These are phyloP conservation scores for Callipepla californica DNA, from an alignment of 2,113 vertebrate species.

Conservation along the genomic window DNA sequence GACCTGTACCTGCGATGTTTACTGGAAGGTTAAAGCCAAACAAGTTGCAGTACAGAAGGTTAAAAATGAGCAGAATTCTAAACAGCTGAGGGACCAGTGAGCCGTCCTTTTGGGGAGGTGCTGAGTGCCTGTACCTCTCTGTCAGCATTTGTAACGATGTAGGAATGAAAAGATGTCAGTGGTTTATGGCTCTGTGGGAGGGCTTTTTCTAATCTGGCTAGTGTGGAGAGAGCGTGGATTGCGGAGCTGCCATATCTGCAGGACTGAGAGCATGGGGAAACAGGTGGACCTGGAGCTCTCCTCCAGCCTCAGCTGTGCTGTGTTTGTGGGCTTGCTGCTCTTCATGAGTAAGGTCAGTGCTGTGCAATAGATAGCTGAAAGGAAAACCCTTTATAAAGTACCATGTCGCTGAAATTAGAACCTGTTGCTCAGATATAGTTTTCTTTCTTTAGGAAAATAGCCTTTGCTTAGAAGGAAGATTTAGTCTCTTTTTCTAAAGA, in stretches of 20 bases:
- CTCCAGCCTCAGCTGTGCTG: not conserved
- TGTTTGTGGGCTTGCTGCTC: not conserved
- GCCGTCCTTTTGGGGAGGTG: not conserved
- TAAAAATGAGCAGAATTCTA: not conserved
- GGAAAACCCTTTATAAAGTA: not conserved
- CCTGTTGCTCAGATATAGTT: not conserved
- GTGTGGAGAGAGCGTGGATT: not conserved
- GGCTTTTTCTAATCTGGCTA: not conserved
- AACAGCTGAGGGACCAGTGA: not conserved
- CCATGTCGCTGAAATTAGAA: not conserved
- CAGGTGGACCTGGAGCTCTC: not conserved
- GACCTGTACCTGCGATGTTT: not conserved
- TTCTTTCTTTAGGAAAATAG: not conserved
- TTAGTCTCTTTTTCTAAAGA: not conserved
- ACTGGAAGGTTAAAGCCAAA: not conserved
- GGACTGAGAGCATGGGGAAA: not conserved
- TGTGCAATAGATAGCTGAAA: not conserved
- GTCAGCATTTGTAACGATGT: not conserved
- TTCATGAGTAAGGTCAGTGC: not conserved
- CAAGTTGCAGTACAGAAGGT: not conserved
- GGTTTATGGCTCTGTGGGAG: too few relatives aligned
- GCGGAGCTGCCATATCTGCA: not conserved
- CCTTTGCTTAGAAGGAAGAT: not conserved
- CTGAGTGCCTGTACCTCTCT: not conserved
- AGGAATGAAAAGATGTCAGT: not conserved